These are phyloP conservation scores for Erpornis zantholeuca DNA, from an alignment of 2,113 vertebrate species.

Conservation along the genomic window DNA sequence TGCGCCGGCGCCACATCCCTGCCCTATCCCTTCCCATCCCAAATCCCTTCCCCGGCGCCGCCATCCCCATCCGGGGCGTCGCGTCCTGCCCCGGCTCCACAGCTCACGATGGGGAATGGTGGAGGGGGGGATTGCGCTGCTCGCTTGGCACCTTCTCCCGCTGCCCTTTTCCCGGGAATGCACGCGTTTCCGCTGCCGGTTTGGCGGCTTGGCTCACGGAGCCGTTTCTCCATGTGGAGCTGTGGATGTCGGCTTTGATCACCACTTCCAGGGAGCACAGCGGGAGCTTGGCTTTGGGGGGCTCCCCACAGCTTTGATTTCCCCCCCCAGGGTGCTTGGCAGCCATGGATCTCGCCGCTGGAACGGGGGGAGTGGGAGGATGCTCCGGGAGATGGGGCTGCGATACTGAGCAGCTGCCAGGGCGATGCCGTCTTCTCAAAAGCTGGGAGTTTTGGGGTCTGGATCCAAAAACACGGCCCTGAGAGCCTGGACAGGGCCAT, in stretches of 20 bases:
- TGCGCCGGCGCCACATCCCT: rapidly evolving
- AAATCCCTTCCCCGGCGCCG: not conserved
- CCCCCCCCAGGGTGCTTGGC: not conserved
- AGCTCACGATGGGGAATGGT: rapidly evolving
- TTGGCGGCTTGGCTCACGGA: not conserved
- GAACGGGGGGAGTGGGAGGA: not conserved
- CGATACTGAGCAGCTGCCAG: not conserved
- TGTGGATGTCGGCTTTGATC: not conserved
- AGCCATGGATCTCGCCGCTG: not conserved
- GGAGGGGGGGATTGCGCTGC: not conserved
- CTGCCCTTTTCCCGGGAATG: not conserved
- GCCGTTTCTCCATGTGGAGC: not conserved
- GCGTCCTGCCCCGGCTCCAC: not conserved
- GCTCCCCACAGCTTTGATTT: not conserved
- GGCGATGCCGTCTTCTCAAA: rapidly evolving
- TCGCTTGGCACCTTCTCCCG: not conserved
- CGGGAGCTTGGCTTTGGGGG: not conserved
- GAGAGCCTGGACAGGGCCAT: not conserved
- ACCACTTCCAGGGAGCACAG: not conserved
- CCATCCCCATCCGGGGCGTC: rapidly evolving
- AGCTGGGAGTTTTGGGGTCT: not conserved
- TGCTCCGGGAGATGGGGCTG: not conserved
- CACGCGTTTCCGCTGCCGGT: not conserved
- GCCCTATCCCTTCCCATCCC: not conserved
- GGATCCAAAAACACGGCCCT: not conserved